Percentiles rank a stretch among this genome's conserved stretches.
Evolutionary conservation across 2,888 invertebrate species (phyloP).

Genomic region (Formica aserva): DNA sequence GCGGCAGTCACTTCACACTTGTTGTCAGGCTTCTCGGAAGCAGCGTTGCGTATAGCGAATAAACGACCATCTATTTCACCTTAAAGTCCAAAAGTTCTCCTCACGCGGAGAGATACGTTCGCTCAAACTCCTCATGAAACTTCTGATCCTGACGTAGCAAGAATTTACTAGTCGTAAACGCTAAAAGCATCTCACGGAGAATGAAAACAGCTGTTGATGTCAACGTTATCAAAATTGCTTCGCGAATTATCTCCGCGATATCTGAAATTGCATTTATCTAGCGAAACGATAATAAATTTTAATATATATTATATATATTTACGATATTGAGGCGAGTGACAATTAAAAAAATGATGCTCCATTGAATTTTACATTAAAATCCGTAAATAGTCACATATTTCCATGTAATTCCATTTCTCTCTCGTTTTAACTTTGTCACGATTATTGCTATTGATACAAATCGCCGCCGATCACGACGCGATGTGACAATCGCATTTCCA

Average conservation of each 20-base stretch:
- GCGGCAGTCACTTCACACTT: constrained; percentile 41
- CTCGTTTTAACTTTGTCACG: not conserved
- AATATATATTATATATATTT: too few species aligned
- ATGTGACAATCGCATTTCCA: constrained; percentile 17
- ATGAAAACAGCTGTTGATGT: constrained; percentile 23
- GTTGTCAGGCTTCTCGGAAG: constrained; percentile 67
- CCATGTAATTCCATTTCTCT: not conserved
- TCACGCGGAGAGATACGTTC: constrained; percentile 35
- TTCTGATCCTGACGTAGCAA: constrained; percentile 43
- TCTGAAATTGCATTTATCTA: not conserved
- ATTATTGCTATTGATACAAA: not conserved
- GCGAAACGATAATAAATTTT: not conserved
- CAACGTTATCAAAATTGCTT: not conserved
- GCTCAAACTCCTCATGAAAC: constrained; percentile 39
- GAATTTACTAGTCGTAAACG: constrained; percentile 18
- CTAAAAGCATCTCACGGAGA: not conserved
- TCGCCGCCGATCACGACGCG: not conserved
- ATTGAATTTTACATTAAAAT: not conserved
- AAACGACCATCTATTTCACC: constrained; percentile 58
- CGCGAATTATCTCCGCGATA: not conserved
- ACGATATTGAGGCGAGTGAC: not conserved
- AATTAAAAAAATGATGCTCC: not conserved
- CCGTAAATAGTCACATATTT: not conserved
- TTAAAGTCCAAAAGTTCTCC: constrained; percentile 71
- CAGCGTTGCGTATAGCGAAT: constrained; percentile 56